Evolutionary conservation across 2,888 invertebrate species (phyloP).

Genomic region (Eilema caniola): DNA sequence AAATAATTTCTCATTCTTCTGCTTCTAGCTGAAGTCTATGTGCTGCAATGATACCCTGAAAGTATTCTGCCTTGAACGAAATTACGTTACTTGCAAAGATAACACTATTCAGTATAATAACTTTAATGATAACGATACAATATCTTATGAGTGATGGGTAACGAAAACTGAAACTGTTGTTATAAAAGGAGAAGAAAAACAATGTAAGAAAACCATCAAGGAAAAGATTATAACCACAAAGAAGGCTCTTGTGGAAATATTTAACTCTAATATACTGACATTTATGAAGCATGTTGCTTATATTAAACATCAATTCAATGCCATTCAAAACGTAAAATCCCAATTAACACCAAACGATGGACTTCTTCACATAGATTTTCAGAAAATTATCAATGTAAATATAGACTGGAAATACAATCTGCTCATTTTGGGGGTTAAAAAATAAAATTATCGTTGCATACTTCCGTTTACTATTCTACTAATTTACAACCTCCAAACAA

Average conservation of each 20-base stretch:
- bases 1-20: constrained; percentile 15
- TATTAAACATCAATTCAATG: constrained; percentile 14
- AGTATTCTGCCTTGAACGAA: constrained; percentile 21
- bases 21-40: constrained; percentile 12
- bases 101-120: constrained; percentile 5
- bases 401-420: constrained; percentile 21
- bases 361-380: constrained; percentile 21
- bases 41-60: constrained; percentile 18
- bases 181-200: constrained; percentile 13
- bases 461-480: constrained; percentile 14
- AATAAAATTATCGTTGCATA: constrained; percentile 21
- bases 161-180: constrained; percentile 12
- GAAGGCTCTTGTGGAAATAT: neutral
- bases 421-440: constrained; percentile 23
- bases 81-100: constrained; percentile 16
- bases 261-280: constrained; percentile 14
- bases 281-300: constrained; percentile 20
- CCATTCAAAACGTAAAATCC: constrained; percentile 8
- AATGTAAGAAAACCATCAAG: constrained; percentile 17
- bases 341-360: constrained; percentile 5
- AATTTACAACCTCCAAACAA: constrained; percentile 8
- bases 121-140: constrained; percentile 16
- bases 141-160: constrained; percentile 25
- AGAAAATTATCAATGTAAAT: constrained; percentile 25
- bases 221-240: constrained; percentile 10